Percentiles rank a stretch among this genome's conserved stretches.
phyloP scores from a whole-genome alignment of 2,888 invertebrate species.

The Lordiphosa andalusiaca region DNA sequence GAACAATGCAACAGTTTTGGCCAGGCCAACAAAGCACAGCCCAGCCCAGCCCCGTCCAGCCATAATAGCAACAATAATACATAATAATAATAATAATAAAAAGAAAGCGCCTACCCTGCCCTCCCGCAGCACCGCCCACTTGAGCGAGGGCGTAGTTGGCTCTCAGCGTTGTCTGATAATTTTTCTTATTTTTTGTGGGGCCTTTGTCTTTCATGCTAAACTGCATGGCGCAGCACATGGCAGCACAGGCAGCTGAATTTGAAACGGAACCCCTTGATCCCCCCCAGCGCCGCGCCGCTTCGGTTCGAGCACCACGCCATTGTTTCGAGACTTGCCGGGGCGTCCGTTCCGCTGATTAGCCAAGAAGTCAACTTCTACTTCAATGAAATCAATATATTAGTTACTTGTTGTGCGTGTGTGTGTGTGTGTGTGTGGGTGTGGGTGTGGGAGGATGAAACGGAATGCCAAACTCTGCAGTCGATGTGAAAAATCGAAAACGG shows the following conservation, averaged over 20 bases:
- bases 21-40: constrained; percentile 41
- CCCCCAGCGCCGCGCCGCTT: too few relatives aligned
- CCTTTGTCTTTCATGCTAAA: constrained; percentile 21
- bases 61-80: constrained; percentile 54
- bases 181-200: background rate
- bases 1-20: constrained; percentile 65
- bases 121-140: constrained; percentile 1
- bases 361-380: constrained; percentile 6
- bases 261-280: constrained; percentile 7
- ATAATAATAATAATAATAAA: constrained; percentile 25
- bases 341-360: constrained; percentile 5
- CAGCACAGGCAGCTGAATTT: constrained; percentile 1
- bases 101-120: constrained; percentile 12
- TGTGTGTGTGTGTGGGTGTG: too few relatives aligned
- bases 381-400: background rate
- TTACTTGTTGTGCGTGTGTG: too few relatives aligned
- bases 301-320: constrained; percentile 1
- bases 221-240: constrained; percentile 29
- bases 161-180: constrained; percentile 36
- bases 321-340: background rate
- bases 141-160: constrained; percentile 26
- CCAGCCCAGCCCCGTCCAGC: constrained; percentile 10
- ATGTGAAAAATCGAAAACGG: too few relatives aligned
- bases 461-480: too few relatives aligned
- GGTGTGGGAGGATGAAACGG: too few relatives aligned